A percentile compares a stretch with the other conserved stretches of the same genome.
Evolutionary conservation across 1,140 invertebrate species (phyloP).

Genomic region (Lasioglossum albipes): DNA sequence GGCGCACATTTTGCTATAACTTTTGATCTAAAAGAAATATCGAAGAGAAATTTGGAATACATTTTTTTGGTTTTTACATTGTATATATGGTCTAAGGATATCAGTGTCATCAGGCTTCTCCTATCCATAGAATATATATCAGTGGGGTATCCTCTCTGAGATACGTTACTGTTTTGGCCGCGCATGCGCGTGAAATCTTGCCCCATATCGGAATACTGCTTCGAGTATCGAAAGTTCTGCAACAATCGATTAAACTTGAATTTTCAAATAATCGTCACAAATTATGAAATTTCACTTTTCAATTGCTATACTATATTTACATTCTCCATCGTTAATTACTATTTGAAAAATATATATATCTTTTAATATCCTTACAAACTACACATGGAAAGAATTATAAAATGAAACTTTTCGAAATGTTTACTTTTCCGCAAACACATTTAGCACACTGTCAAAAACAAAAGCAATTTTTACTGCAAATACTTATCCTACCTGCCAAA

Average conservation of each 20-base stretch:
- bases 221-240: background rate
- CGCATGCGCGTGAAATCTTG: no score
- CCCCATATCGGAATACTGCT: background rate
- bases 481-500: slow-evolving; percentile 37
- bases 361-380: background rate
- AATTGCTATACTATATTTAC: background rate
- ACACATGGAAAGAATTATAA: background rate
- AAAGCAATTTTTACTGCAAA: slow-evolving; percentile 24
- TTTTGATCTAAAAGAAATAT: no score
- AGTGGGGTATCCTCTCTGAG: no score
- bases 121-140: no score
- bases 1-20: no score
- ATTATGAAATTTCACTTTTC: background rate
- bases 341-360: no score
- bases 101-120: no score
- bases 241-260: slow-evolving; percentile 10
- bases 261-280: background rate
- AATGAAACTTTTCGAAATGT: background rate
- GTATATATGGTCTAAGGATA: no score
- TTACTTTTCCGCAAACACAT: background rate
- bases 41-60: no score
- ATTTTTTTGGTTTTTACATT: no score
- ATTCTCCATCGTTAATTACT: background rate
- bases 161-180: no score
- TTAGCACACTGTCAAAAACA: slow-evolving; percentile 32